Evolutionary conservation across 2,888 invertebrate species (phyloP).

Genomic region (Meloe dianella): DNA sequence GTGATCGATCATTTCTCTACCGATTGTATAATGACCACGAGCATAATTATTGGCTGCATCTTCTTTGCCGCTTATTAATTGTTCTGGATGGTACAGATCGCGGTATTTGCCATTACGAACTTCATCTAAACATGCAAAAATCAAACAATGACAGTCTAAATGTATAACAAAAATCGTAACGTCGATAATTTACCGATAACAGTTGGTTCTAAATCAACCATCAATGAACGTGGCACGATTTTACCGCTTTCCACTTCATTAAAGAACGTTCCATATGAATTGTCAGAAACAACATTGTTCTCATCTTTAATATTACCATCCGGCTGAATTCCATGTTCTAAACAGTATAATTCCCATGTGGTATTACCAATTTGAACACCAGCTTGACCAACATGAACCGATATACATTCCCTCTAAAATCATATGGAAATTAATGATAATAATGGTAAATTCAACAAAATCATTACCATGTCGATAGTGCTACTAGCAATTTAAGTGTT

Average conservation of each 20-base stretch:
- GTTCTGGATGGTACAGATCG: constrained; percentile 88
- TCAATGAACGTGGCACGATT: constrained; percentile 83
- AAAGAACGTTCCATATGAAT: constrained; percentile 79
- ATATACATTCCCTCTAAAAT: constrained; percentile 73
- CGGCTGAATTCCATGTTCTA: constrained; percentile 81
- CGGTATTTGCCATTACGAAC: constrained; percentile 84
- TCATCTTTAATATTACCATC: constrained; percentile 80
- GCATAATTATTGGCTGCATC: constrained; percentile 95
- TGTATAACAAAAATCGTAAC: too few relatives aligned
- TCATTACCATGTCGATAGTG: neutral
- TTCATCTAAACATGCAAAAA: constrained; percentile 73
- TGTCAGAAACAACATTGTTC: constrained; percentile 73
- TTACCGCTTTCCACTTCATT: constrained; percentile 80
- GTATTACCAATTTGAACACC: constrained; percentile 88
- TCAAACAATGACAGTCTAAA: too few relatives aligned
- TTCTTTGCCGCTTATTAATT: constrained; percentile 90
- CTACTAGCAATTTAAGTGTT: neutral
- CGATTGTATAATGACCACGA: constrained; percentile 92
- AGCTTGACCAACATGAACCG: constrained; percentile 85
- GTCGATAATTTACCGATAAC: constrained; percentile 61
- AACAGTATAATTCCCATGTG: constrained; percentile 85
- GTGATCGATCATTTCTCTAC: constrained; percentile 86
- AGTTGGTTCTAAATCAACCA: constrained; percentile 91
- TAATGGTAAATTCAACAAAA: neutral
- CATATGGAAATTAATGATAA: neutral